Evolutionary conservation across 2,888 invertebrate genomes (phyloP).

Genomic region (Diplazon laetatorius): DNA sequence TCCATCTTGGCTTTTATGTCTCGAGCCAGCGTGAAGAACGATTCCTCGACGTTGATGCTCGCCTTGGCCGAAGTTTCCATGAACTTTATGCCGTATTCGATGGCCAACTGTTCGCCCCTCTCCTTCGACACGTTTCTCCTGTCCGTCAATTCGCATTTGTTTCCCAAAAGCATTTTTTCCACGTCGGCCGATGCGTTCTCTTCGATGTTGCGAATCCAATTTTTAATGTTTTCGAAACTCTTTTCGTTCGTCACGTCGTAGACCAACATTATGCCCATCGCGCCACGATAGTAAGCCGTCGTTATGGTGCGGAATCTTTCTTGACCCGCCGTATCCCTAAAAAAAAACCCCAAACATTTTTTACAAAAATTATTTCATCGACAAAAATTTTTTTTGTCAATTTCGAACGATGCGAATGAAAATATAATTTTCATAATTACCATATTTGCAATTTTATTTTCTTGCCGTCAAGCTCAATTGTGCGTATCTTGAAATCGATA

Average conservation of each 20-base stretch:
- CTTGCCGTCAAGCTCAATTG: slow-evolving; percentile 98
- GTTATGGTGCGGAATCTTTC: slow-evolving; percentile 99
- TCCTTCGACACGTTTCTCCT: slow-evolving; percentile 97
- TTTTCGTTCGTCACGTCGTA: slow-evolving; percentile 99
- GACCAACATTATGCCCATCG: slow-evolving; percentile 99
- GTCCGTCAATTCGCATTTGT: slow-evolving; percentile 99
- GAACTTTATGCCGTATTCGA: slow-evolving; percentile 99
- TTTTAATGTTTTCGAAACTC: slow-evolving; percentile 99
- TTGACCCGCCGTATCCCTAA: slow-evolving; percentile 99
- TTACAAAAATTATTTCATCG: background rate
- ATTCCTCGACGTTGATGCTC: slow-evolving; percentile 98
- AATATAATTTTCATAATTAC: slow-evolving; percentile 84
- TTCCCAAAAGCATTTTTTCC: slow-evolving; percentile 99
- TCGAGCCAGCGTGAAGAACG: slow-evolving; percentile 98
- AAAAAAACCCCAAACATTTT: background rate
- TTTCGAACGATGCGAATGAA: too few species aligned
- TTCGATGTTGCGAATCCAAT: slow-evolving; percentile 99
- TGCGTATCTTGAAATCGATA: slow-evolving; percentile 99
- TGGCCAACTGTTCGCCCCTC: slow-evolving; percentile 97
- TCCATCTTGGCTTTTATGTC: slow-evolving; percentile 99
- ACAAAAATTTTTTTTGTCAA: too few species aligned
- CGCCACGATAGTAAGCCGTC: slow-evolving; percentile 99
- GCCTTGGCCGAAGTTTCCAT: slow-evolving; percentile 99
- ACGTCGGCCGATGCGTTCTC: slow-evolving; percentile 99
- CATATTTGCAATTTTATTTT: slow-evolving; percentile 99